Evolutionary conservation across 2,888 invertebrate species (phyloP), one percentile per base, ranked within the genome.

Genomic region (Himalopsyche anomala): DNA sequence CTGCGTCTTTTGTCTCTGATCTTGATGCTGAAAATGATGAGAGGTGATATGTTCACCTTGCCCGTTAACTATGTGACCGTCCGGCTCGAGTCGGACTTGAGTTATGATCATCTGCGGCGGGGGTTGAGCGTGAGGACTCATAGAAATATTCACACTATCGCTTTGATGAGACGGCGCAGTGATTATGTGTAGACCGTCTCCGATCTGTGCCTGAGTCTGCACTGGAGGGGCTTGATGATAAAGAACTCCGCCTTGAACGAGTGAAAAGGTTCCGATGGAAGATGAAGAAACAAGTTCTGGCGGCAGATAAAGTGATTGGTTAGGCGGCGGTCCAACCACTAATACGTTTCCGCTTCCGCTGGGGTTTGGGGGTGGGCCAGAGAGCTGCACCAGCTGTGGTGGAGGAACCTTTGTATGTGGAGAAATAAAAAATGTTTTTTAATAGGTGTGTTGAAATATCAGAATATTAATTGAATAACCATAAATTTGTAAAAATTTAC

Each of bases 41-140:
- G 87, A 74, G 62, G 62, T 19, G 9, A 88, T 83, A 80, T 88
- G 87, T 36, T 87, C 84, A 6, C 81, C 82, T 9, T 83, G 17
- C 36, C 81, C 82, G 62, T 62, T 74, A 8, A 84, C 80, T 4
- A 87, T 88, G 79, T 87, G 87, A n/a, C 80, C 82, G 19, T 86
- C 86, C 0, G 85, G 85, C 28, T 88, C 87, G 1, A 87, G 45
- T 54, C 87, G 87, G 55, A 88, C 83, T 84, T 88, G 88, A 5
- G 88, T 86, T 69, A 88, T 87, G 42, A 88, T 88, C 88, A 88
- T 88, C 42, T 88, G 88, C 4, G 87, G 87, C 45, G 87, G 88
- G 2, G 88, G 88, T 42, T 88, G 88, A 40, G 87, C 62, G 56
- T 85, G 87, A 17, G 88, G 85, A 81, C 80, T 85, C 85, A 88